phyloP scores from a whole-genome alignment of 2,797 vertebrate species.

The Bradypodion ventrale region DNA sequence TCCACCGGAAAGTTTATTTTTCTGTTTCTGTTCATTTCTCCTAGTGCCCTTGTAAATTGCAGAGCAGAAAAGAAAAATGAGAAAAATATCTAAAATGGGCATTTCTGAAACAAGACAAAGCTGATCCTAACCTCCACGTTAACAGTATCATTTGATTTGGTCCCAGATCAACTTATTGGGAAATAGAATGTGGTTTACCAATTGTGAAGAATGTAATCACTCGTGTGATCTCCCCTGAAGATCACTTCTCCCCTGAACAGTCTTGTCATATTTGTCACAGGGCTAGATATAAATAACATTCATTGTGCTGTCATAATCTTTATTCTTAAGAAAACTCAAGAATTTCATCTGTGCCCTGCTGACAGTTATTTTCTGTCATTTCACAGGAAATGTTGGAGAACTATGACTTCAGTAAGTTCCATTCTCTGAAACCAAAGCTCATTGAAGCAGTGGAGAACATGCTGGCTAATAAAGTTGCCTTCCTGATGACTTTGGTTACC shows the following conservation, averaged over 20 bases:
- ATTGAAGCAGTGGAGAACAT: constrained; percentile 96
- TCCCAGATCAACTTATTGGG: too few relatives aligned
- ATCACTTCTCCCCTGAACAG: too few relatives aligned
- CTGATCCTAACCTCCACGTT: too few relatives aligned
- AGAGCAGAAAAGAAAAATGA: not conserved
- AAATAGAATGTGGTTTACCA: too few relatives aligned
- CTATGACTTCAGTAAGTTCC: constrained; percentile 95
- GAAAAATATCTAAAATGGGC: not conserved
- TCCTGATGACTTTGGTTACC: constrained; percentile 88
- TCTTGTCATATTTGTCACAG: too few relatives aligned
- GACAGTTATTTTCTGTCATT: constrained; percentile 33
- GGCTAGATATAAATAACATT: too few relatives aligned
- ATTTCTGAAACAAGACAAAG: not conserved
- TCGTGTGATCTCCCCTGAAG: too few relatives aligned
- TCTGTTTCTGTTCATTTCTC: not conserved
- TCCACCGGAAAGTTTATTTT: not conserved
- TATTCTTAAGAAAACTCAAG: not conserved
- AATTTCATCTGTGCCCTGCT: constrained; percentile 1
- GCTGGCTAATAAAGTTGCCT: constrained; percentile 89
- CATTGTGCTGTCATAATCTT: not conserved
- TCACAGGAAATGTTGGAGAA: constrained; percentile 90
- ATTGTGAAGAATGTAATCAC: too few relatives aligned
- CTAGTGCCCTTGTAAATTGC: not conserved
- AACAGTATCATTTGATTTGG: not conserved
- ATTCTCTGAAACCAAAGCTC: constrained; percentile 91